These are phyloP conservation scores for Chloroceryle aenea DNA, from an alignment of 2,113 vertebrate genomes.

Conservation along the genomic window DNA sequence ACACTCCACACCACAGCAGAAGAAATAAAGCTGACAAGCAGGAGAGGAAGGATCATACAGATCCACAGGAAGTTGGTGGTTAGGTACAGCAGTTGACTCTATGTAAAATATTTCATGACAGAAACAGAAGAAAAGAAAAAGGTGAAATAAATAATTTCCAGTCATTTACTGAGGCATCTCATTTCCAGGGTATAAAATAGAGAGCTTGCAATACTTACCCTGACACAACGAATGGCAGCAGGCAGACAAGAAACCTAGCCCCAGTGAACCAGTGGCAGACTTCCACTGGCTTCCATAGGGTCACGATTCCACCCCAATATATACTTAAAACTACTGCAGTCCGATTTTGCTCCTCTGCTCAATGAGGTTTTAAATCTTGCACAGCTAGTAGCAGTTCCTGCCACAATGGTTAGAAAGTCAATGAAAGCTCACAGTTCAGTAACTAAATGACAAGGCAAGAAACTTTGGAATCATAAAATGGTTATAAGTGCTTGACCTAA, in stretches of 20 bases:
- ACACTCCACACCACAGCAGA: not conserved
- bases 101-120: not conserved
- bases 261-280: not conserved
- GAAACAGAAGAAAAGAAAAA: not conserved
- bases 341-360: conserved; percentile 14
- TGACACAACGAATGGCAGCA: not conserved
- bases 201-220: not conserved
- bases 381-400: conserved; percentile 26
- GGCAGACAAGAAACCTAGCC: not conserved
- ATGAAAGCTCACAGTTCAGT: conserved; percentile 69
- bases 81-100: conserved; percentile 2
- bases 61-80: not conserved
- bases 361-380: conserved; percentile 64
- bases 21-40: conserved; percentile 48
- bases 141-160: not conserved
- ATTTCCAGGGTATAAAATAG: not conserved
- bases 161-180: not conserved
- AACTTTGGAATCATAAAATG: conserved; percentile 59
- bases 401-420: conserved; percentile 51
- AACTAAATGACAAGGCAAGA: conserved; percentile 62
- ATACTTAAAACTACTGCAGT: not conserved
- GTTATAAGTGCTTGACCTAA: conserved; percentile 63
- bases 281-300: not conserved
- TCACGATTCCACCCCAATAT: not conserved
- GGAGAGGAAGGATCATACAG: not conserved